Base-by-base conservation (phyloP, 2,888 invertebrate species). In the Arenicola marina region DNA sequence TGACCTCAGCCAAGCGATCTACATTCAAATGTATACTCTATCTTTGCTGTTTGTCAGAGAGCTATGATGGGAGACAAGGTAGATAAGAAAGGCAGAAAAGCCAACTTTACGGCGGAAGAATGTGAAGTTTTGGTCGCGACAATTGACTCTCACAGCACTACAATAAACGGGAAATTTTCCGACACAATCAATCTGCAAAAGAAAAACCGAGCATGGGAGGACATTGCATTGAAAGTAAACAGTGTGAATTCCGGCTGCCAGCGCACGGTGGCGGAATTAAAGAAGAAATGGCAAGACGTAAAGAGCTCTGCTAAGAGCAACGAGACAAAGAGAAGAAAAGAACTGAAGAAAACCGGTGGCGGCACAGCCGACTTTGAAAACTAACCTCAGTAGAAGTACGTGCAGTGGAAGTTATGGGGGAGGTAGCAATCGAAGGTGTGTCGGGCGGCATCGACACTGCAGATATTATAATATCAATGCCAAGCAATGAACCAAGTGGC, bases 201-300 rank as follows among this genome's bases (percentile, higher is more conserved):
- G 24, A 48, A 21, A 24, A 11, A 48, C 11, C 11, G 26, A 24
- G 15, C n/a, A 18, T 48, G 48, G 48, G 48, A 48, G 26, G 7
- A 48, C 15, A 48, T 48, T 18, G 15, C 18, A 7, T 11, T 11
- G 15, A 7, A 7, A 21, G 48, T 48, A 11, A 48, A 48, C 26
- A 48, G 48, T 24, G 26, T 48, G 7, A 48, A 48, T 24, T 24
- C 48, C 7, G 7, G 15, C 7, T 7, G 11, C 7, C 7, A 18
- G 11, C 11, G 48, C 11, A 48, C 48, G 26, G 48, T 48, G 15
- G n/a, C 26, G 7, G 48, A 48, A 24, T 11, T 48, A 24, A 48
- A 48, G 26, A 24, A 48, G 48, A 48, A 48, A 48, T 48, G 48
- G 48, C 48, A 48, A 48, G 48, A 48, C 26, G 24, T 48, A 11